phyloP scores from a whole-genome alignment of 2,797 vertebrate genomes.

The Okamejei kenojei region DNA sequence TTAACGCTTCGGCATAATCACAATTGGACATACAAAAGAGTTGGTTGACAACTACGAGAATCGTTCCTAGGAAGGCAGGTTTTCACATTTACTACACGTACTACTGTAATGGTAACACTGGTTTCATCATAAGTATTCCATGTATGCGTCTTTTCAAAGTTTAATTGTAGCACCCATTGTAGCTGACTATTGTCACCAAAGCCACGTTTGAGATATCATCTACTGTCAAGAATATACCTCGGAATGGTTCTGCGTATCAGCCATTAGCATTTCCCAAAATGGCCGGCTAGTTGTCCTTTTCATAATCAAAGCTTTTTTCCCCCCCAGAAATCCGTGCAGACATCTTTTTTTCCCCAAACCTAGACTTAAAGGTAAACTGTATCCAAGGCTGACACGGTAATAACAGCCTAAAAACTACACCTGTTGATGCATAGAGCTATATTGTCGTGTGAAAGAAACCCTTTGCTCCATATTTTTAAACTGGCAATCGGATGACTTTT shows the following conservation, averaged over 20 bases:
- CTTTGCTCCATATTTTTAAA: not conserved
- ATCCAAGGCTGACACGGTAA: not conserved
- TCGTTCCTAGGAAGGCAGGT: slow-evolving; percentile 35
- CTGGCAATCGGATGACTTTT: not conserved
- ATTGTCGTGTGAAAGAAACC: not conserved
- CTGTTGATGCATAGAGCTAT: not conserved
- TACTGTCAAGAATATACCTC: slow-evolving; percentile 30
- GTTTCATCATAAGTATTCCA: slow-evolving; percentile 27
- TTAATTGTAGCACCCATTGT: slow-evolving; percentile 20
- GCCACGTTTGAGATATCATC: not conserved
- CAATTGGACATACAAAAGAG: slow-evolving; percentile 35
- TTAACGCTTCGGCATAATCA: slow-evolving; percentile 32
- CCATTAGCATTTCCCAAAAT: not conserved
- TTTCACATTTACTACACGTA: slow-evolving; percentile 25
- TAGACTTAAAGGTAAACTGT: not conserved
- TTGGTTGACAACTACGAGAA: slow-evolving; percentile 28
- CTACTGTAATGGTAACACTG: slow-evolving; percentile 31
- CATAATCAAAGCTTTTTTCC: slow-evolving; percentile 26
- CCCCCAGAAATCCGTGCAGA: not conserved
- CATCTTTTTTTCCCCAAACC: not conserved
- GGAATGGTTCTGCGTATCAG: slow-evolving; percentile 4
- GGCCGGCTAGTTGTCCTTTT: not conserved
- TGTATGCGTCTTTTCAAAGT: not conserved
- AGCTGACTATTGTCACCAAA: slow-evolving; percentile 9
- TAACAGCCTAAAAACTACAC: not conserved